These are phyloP conservation scores for Cossypha dichroa DNA, from an alignment of 2,797 vertebrate species.

Conservation along the genomic window DNA sequence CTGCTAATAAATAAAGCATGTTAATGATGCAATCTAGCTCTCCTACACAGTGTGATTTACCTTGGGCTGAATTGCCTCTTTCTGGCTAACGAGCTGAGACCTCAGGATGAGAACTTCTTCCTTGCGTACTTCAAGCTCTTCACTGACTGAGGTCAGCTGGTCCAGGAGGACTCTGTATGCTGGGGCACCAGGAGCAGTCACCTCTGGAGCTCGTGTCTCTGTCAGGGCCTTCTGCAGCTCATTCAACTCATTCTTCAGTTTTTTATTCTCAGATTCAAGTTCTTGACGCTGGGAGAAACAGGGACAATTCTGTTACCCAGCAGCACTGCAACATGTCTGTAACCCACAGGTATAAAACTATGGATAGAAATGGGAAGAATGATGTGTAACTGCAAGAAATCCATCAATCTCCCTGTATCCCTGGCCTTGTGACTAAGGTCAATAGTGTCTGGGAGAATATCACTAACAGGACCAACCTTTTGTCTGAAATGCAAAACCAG, in stretches of 20 bases:
- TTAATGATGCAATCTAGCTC: neutral
- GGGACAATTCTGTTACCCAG: neutral
- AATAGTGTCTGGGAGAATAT: neutral
- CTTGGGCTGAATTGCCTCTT: slow-evolving; percentile 95
- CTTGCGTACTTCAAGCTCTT: slow-evolving; percentile 96
- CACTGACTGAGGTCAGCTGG: slow-evolving; percentile 91
- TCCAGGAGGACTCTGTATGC: slow-evolving; percentile 94
- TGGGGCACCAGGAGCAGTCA: slow-evolving; percentile 87
- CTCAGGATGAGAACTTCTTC: slow-evolving; percentile 97
- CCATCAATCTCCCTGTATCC: neutral
- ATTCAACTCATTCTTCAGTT: slow-evolving; percentile 91
- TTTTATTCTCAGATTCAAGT: slow-evolving; percentile 98
- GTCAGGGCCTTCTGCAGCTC: slow-evolving; percentile 90
- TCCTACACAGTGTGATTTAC: slow-evolving; percentile 55
- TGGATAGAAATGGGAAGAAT: neutral
- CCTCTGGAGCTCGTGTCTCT: slow-evolving; percentile 78
- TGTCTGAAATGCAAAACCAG: neutral
- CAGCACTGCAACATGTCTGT: neutral
- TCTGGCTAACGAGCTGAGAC: slow-evolving; percentile 97
- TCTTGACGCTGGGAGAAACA: slow-evolving; percentile 88
- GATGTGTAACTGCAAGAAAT: neutral
- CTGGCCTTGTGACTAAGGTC: neutral
- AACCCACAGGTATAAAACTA: neutral
- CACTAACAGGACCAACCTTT: neutral
- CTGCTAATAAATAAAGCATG: accelerated